Evolutionary conservation across 2,113 vertebrate genomes (phyloP).

Genomic region (Alethe diademata): DNA sequence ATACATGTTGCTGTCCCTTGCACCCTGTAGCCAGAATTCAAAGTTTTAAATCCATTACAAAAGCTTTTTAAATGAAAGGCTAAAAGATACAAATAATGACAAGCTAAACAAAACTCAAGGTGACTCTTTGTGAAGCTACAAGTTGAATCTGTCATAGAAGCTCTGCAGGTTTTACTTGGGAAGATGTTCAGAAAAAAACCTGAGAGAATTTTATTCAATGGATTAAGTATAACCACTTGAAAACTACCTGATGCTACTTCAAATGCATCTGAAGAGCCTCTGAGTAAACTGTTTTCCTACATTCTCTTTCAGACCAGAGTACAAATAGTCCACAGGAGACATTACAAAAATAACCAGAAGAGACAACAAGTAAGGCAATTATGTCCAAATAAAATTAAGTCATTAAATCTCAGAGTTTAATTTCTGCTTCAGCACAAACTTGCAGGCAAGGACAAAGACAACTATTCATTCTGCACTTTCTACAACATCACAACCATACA

Average conservation of each 20-base stretch:
- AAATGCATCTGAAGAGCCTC: background rate
- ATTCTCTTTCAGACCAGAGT: background rate
- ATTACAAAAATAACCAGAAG: background rate
- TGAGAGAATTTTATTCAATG: background rate
- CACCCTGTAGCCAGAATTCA: background rate
- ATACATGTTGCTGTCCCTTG: background rate
- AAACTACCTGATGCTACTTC: background rate
- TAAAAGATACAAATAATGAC: background rate
- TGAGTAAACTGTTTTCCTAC: background rate
- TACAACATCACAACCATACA: background rate
- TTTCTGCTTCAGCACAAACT: background rate
- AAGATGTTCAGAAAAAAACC: background rate
- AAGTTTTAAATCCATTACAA: background rate
- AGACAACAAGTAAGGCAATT: background rate
- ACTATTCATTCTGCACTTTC: background rate
- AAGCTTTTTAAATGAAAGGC: background rate
- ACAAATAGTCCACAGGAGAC: background rate
- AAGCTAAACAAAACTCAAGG: too few relatives aligned
- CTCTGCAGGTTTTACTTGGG: background rate
- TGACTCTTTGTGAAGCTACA: background rate
- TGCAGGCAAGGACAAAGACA: background rate
- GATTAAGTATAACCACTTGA: background rate
- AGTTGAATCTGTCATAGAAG: background rate
- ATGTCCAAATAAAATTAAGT: slow-evolving; percentile 20
- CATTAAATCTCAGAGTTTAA: slow-evolving; percentile 9